Base-by-base conservation (phyloP, 2,797 vertebrate species). In the Catharus ustulatus region DNA sequence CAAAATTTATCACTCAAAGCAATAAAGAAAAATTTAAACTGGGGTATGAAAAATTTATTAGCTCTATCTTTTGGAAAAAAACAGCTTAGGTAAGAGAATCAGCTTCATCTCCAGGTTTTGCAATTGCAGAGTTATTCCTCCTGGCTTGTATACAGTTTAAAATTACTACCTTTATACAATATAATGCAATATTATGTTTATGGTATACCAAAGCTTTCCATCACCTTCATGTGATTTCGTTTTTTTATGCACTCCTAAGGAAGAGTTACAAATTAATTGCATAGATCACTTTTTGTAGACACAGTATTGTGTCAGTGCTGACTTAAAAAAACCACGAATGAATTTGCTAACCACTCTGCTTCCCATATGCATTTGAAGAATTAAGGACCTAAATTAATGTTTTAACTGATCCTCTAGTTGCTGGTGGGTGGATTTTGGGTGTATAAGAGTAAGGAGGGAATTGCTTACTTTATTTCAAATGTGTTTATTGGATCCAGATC, bases 1-100 rank as follows among this genome's bases (percentile, higher is more conserved):
- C 45, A 94, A 92, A 93, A 90, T 26, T 27, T 69, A 93, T 85
- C 86, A 94, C 52, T 95, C 84, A 96, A 84, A 94, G 59, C 40
- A 91, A 93, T 42, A 74, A 2, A 77, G 10, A 3, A 64, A 46
- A 63, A 43, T 42, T 52, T 81, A 55, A 90, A 73, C 14, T 2
- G 62, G 6, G 12, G 12, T 16, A 67, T 36, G 19, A 83, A 87
- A 84, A 74, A 81, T 9, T 4, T 68, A 54, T 54, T 61, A 30
- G 6, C 8, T 83, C 13, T 58, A n/a, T 19, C 23, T 84, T 81
- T 57, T 34, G 20, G 40, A 11, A 67, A 79, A 68, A 93, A 21
- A 17, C 0, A 7, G 9, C 42, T 68, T 52, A 21, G 8, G 6
- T 71, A 90, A 76, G 30, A 58, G 20, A 69, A 76, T 48, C 32